phyloP scores from a whole-genome alignment of 2,888 invertebrate genomes.

The Serripes groenlandicus region DNA sequence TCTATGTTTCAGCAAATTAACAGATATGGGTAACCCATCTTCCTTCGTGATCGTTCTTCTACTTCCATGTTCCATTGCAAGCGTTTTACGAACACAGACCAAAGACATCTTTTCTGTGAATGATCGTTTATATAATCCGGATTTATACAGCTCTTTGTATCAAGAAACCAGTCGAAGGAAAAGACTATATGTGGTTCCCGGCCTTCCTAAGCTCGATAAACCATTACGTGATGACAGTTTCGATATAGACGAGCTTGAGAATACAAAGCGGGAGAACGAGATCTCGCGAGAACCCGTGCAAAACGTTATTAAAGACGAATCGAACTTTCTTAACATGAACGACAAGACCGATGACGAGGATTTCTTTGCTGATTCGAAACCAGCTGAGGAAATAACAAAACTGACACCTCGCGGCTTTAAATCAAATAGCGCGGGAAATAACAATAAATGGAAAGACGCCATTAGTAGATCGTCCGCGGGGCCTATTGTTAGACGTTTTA shows the following conservation, averaged over 20 bases:
- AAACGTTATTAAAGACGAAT: neutral
- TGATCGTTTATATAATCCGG: conserved; percentile 11
- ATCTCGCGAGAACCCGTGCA: neutral
- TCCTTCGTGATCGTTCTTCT: neutral
- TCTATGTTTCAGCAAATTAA: no score
- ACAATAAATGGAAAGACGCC: neutral
- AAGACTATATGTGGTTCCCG: conserved; percentile 12
- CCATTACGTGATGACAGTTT: neutral
- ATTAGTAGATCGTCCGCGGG: neutral
- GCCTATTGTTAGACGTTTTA: neutral
- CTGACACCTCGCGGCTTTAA: neutral
- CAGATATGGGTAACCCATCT: no score
- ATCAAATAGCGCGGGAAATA: neutral
- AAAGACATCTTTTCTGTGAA: conserved; percentile 1
- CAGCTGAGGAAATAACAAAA: neutral
- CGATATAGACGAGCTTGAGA: neutral
- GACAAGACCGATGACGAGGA: neutral
- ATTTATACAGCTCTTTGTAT: conserved; percentile 10
- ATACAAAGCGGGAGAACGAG: neutral
- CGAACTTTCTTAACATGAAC: neutral
- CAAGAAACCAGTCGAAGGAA: conserved; percentile 13
- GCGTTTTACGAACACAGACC: neutral
- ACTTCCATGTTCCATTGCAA: neutral
- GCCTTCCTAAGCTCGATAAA: neutral
- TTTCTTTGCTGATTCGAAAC: neutral